Evolutionary conservation across 2,113 vertebrate species (phyloP).

Genomic region (Chionomys nivalis): DNA sequence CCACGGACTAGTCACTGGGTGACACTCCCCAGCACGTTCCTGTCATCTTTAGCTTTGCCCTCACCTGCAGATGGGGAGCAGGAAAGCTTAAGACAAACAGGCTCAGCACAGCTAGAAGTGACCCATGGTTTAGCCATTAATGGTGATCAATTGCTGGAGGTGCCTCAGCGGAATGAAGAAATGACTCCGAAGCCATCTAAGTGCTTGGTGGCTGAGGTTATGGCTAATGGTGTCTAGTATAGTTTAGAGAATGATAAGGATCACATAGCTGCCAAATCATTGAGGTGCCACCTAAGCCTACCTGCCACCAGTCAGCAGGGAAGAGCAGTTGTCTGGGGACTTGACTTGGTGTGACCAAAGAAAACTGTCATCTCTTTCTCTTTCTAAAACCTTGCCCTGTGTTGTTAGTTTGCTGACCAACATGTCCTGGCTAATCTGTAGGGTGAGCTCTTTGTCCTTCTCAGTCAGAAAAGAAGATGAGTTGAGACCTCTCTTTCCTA

Average conservation of each 20-base stretch:
- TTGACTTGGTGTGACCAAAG: neutral
- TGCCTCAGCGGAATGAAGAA: neutral
- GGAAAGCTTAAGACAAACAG: neutral
- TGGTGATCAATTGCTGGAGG: neutral
- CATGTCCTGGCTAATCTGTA: neutral
- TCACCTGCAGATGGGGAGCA: neutral
- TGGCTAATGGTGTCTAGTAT: neutral
- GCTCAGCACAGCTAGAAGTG: neutral
- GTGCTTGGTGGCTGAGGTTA: neutral
- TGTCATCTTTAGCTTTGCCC: neutral
- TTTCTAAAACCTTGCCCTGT: neutral
- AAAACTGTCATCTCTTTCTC: slow-evolving; percentile 6
- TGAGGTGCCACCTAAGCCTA: neutral
- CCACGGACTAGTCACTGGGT: neutral
- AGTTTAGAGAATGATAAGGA: neutral
- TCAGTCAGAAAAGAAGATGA: neutral
- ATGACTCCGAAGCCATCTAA: neutral
- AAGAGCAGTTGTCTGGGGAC: neutral
- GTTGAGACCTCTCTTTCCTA: neutral
- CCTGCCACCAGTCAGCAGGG: neutral
- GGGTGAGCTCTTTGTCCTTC: neutral
- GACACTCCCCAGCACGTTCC: neutral
- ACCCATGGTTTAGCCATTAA: neutral
- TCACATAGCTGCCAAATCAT: neutral
- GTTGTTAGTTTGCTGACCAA: neutral